A percentile compares a stretch with the other conserved stretches of the same genome.
These are phyloP conservation scores for Tupaia tana DNA, from an alignment of 2,113 vertebrate species.

Conservation along the genomic window DNA sequence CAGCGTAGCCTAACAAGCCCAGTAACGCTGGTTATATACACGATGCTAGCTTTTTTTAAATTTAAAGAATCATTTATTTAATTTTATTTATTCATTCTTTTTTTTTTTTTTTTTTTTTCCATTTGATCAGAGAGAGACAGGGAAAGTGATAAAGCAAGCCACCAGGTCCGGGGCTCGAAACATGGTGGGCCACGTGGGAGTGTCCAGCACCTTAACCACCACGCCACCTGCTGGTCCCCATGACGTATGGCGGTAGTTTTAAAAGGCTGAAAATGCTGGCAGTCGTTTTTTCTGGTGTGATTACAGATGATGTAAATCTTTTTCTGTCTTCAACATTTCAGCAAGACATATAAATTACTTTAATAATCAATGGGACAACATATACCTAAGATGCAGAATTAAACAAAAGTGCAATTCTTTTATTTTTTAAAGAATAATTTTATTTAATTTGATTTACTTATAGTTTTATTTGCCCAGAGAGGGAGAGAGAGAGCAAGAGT, in stretches of 20 bases:
- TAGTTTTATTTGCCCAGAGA: not conserved
- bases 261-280: slow-evolving; percentile 32
- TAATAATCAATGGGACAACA: not conserved
- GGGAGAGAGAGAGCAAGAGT: too few relatives aligned
- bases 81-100: too few relatives aligned
- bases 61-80: too few relatives aligned
- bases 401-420: not conserved
- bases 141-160: too few relatives aligned
- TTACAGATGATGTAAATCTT: not conserved
- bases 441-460: too few relatives aligned
- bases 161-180: too few relatives aligned
- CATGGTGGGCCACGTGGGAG: too few relatives aligned
- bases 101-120: too few relatives aligned
- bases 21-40: not conserved
- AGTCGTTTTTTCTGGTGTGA: not conserved
- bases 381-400: not conserved
- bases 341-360: not conserved
- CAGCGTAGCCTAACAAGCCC: not conserved
- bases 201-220: too few relatives aligned
- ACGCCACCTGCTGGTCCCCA: too few relatives aligned
- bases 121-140: too few relatives aligned
- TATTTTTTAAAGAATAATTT: too few relatives aligned
- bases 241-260: not conserved
- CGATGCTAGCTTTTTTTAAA: not conserved
- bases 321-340: not conserved